A percentile compares a stretch with the other conserved stretches of the same genome.
phyloP scores from a whole-genome alignment of 2,797 vertebrate genomes.

The Parauchenoglanis ngamensis region DNA sequence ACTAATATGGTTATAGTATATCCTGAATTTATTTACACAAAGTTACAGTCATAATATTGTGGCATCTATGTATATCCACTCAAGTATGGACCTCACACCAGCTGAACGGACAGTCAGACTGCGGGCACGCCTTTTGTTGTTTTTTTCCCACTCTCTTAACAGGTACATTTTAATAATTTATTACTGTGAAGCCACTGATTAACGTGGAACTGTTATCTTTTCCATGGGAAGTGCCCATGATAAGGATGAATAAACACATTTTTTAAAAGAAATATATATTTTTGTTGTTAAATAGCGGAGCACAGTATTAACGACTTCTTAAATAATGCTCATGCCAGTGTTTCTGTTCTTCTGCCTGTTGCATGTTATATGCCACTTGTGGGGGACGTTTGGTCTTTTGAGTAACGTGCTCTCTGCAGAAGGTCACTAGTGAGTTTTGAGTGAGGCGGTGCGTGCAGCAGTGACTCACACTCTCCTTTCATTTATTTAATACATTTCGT shows the following conservation, averaged over 20 bases:
- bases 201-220: not conserved
- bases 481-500: not conserved
- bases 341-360: not conserved
- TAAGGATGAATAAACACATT: not conserved
- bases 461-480: not conserved
- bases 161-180: not conserved
- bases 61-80: not conserved
- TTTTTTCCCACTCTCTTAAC: not conserved
- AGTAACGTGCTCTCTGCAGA: not conserved
- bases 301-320: not conserved
- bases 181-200: not conserved
- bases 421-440: not conserved
- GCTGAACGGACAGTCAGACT: not conserved
- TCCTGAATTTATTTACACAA: not conserved
- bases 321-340: not conserved
- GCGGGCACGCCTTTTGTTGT: not conserved
- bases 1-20: not conserved
- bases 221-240: not conserved
- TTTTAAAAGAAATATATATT: not conserved
- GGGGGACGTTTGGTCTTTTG: not conserved
- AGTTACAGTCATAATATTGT: not conserved
- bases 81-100: not conserved
- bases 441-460: too few relatives aligned
- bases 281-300: not conserved
- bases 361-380: not conserved